These are phyloP conservation scores for Temnothorax unifasciatus DNA, from an alignment of 2,888 invertebrate genomes.

Conservation along the genomic window DNA sequence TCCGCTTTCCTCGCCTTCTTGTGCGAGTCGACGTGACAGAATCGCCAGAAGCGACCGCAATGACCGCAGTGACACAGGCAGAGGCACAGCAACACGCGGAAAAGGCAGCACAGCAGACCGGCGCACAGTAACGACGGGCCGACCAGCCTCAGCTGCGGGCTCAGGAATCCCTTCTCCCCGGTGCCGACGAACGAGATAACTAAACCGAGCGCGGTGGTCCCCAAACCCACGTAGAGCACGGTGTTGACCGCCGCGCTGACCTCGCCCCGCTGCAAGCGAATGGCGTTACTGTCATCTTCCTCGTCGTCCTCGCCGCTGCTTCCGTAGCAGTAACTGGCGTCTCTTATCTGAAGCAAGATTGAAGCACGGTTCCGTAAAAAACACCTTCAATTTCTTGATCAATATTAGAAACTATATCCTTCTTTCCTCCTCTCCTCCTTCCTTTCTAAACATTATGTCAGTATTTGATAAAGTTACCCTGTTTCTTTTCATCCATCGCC, in stretches of 20 bases:
- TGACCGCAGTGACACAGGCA: conserved; percentile 92
- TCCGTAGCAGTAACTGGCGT: conserved; percentile 93
- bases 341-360: conserved; percentile 91
- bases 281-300: conserved; percentile 87
- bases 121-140: conserved; percentile 94
- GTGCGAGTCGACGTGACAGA: conserved; percentile 75
- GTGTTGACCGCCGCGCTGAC: conserved; percentile 94
- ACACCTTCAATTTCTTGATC: background rate
- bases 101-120: conserved; percentile 93
- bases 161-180: conserved; percentile 96
- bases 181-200: conserved; percentile 96
- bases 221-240: conserved; percentile 94
- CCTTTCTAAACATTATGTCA: background rate
- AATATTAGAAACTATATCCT: background rate
- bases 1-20: conserved; percentile 76
- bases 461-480: conserved; percentile 88
- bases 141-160: conserved; percentile 94
- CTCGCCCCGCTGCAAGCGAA: conserved; percentile 88
- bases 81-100: conserved; percentile 94
- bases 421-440: background rate
- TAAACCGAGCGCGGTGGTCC: conserved; percentile 93
- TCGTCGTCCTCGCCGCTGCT: conserved; percentile 89
- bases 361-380: background rate
- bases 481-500: conserved; percentile 95
- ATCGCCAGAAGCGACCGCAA: conserved; percentile 87